A percentile compares a stretch with the other conserved stretches of the same genome.
Evolutionary conservation across 2,113 vertebrate genomes (phyloP).

Genomic region (Scortum barcoo): DNA sequence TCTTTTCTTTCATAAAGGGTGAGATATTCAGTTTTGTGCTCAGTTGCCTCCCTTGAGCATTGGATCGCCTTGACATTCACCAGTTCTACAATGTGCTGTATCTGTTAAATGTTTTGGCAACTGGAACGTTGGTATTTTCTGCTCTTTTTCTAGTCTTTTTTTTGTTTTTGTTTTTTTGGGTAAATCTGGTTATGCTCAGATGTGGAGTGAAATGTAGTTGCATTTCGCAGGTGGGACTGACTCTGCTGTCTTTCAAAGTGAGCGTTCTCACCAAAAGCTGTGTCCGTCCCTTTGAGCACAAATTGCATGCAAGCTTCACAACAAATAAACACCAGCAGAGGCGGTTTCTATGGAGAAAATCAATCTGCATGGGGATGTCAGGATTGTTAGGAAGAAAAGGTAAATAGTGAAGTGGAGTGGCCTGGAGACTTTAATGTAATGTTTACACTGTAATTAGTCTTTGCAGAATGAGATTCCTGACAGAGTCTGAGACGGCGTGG

Average conservation of each 20-base stretch:
- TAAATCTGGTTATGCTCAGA: conserved; percentile 57
- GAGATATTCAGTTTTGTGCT: conserved; percentile 31
- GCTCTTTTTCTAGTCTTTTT: too few relatives aligned
- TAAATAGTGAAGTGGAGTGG: conserved; percentile 82
- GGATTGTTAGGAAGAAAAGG: conserved; percentile 81
- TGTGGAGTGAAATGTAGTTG: conserved; percentile 31
- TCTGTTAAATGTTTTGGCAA: conserved; percentile 49
- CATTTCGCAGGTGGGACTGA: conserved; percentile 58
- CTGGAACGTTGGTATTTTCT: conserved; percentile 31
- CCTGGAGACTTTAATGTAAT: conserved; percentile 89
- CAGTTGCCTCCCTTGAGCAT: conserved; percentile 18
- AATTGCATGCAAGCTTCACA: conserved; percentile 73
- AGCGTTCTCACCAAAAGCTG: conserved; percentile 72
- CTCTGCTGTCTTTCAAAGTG: conserved; percentile 77
- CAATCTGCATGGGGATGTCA: conserved; percentile 79
- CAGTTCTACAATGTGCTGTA: conserved; percentile 34
- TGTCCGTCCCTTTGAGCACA: conserved; percentile 72
- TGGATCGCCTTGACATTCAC: conserved; percentile 26
- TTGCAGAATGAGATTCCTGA: conserved; percentile 84
- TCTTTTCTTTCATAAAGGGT: conserved; percentile 27
- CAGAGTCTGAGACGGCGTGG: conserved; percentile 80
- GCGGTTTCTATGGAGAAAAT: conserved; percentile 74
- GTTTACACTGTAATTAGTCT: conserved; percentile 92
- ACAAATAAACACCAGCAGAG: conserved; percentile 77
- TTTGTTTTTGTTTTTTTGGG: too few relatives aligned